These are phyloP conservation scores for Motacilla alba DNA, from an alignment of 2,113 vertebrate genomes.

Conservation along the genomic window DNA sequence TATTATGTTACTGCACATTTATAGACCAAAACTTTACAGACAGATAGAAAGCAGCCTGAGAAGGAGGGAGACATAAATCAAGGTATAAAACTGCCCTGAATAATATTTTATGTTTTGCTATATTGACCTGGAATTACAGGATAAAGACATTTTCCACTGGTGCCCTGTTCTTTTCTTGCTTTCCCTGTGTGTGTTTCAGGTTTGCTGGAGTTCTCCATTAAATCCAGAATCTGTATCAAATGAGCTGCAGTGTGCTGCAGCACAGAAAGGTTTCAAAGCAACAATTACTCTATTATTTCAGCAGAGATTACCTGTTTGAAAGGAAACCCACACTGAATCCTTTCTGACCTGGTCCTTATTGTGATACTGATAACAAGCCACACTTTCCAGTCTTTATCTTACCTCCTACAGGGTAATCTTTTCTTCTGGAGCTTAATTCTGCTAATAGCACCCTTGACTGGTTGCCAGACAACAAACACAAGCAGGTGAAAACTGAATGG, in stretches of 20 bases:
- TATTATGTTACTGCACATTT: constrained; percentile 36
- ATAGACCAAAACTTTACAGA: constrained; percentile 53
- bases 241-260: constrained; percentile 46
- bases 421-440: constrained; percentile 76
- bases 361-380: constrained; percentile 75
- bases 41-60: constrained; percentile 46
- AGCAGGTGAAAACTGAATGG: constrained; percentile 76
- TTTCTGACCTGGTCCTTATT: constrained; percentile 70
- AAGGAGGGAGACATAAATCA: constrained; percentile 42
- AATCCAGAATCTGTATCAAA: constrained; percentile 57
- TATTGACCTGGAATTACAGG: constrained; percentile 43
- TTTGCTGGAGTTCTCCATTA: constrained; percentile 21
- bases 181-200: neutral
- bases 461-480: constrained; percentile 77
- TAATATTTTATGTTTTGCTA: constrained; percentile 43
- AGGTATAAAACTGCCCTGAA: constrained; percentile 42
- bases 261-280: constrained; percentile 57
- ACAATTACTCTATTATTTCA: constrained; percentile 74
- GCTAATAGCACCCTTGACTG: constrained; percentile 79
- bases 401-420: constrained; percentile 72
- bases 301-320: constrained; percentile 71
- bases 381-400: constrained; percentile 75
- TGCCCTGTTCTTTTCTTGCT: neutral
- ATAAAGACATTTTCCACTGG: constrained; percentile 48
- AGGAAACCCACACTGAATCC: constrained; percentile 69